Evolutionary conservation across 2,797 vertebrate genomes (phyloP), one percentile per base, ranked within the genome.

Genomic region (Hoplostethus atlanticus): DNA sequence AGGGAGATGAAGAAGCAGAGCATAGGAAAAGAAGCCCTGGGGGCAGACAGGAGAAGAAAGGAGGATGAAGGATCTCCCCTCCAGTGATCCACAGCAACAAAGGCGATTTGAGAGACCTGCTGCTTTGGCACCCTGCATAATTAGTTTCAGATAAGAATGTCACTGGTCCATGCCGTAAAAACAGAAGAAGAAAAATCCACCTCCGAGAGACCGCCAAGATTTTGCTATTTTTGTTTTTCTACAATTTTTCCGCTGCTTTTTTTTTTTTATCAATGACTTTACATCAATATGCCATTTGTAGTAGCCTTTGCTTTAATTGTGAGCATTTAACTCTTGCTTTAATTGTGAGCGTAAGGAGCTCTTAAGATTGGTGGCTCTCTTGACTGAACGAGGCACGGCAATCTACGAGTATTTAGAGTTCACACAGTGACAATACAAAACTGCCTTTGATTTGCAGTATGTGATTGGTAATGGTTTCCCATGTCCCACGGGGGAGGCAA

Each of bases 61-160:
- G 36, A 75, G 76, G 73, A 90, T 87, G 84, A 89, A 85, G 87
- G 71, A 85, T 89, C 87, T 87, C 69, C 81, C 80, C 87, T 91
- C 82, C 79, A 88, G 84, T 88, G 78, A 90, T 88, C 80, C 80
- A 71, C 76, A 72, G 81, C 83, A 82, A 90, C 85, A 85, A 92
- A 91, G 90, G 78, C 71, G 67, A 84, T 81, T 86, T 77, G 50
- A 84, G 68, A 76, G 67, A 78, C 77, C 77, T 76, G 59, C 81
- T 77, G 86, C 86, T 87, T 79, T 83, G 74, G 78, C 79, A 83
- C 68, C 40, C 58, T 21, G 71, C 68, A 83, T 87, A 90, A 92
- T 91, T 90, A 87, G 80, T 86, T 90, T 87, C 68, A 84, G 85
- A 92, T 91, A 89, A 86, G 80, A 85, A 71, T 79, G 85, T 82